Base-by-base conservation (phyloP, 23 tunicate genomes). In the Diplosoma virens region DNA sequence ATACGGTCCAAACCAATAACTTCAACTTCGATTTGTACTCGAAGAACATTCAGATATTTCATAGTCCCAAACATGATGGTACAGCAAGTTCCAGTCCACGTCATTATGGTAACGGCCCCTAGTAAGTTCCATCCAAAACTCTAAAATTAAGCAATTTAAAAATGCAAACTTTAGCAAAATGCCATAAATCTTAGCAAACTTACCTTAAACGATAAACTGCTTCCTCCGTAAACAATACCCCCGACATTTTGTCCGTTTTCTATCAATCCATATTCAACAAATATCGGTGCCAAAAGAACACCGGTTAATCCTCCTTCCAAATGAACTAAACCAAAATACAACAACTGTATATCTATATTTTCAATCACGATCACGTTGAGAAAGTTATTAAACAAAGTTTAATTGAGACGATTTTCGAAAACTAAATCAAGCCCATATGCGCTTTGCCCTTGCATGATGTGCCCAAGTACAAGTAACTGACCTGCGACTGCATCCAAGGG, bases 401-500 rank as follows among this genome's bases (percentile, higher is more conserved):
- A n/a, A n/a, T n/a, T n/a, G n/a, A n/a, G n/a, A n/a, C n/a, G n/a
- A n/a, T n/a, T n/a, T n/a, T n/a, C n/a, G n/a, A n/a, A n/a, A n/a
- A n/a, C n/a, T n/a, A n/a, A n/a, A n/a, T n/a, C n/a, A n/a, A n/a
- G n/a, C n/a, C n/a, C n/a, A n/a, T n/a, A n/a, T n/a, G n/a, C n/a
- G n/a, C n/a, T n/a, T n/a, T n/a, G n/a, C n/a, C n/a, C n/a, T n/a
- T n/a, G n/a, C n/a, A n/a, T n/a, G n/a, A n/a, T n/a, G n/a, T n/a
- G n/a, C n/a, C n/a, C n/a, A n/a, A n/a, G n/a, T n/a, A n/a, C n/a
- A n/a, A n/a, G n/a, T n/a, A n/a, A n/a, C n/a, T n/a, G 1, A 83
- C 86, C 87, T 36, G 94, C 94, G 24, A 94, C 77, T 18, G 91
- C 95, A 36, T 93, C 98, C 61, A 84, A 30, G 1, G 90, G 95